Evolutionary conservation across 2,797 vertebrate genomes (phyloP), one percentile per base, ranked within the genome.

Genomic region (Lindbergichthys nudifrons): DNA sequence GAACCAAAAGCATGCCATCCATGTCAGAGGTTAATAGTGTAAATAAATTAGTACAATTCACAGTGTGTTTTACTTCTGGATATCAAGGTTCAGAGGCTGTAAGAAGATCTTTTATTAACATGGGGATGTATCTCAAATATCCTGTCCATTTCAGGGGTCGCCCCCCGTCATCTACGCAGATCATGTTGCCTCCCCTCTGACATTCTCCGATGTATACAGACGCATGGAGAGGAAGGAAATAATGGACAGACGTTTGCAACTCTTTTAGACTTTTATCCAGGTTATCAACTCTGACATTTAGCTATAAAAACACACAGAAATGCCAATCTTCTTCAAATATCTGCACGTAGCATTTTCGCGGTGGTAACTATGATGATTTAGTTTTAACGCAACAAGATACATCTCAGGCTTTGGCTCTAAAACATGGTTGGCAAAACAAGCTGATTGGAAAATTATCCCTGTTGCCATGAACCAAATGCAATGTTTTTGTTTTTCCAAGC

Each of bases 401-500:
- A 51, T n/a, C n/a, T 21, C 74, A 39, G 9, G 64, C 15, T 75
- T 80, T 88, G 86, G 87, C 87, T 81, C 30, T 67, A 5, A 65
- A 65, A 60, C 32, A 7, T 2, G 1, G 50, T 21, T 88, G 87
- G 84, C 83, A 83, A 32, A 70, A 39, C 19, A 4, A 60, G 30
- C 21, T 36, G 11, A 64, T 54, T 36, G 68, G 60, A 75, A 84
- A 67, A 84, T 70, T 0, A 79, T 54, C n/a, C 26, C 4, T 30
- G 82, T 75, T 87, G 82, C 71, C 65, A 77, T 73, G 82, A 84
- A 84, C 63, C 69, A 79, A 76, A 76, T 16, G 73, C 48, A 66
- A 1, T 81, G 75, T 80, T 89, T 82, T 81, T 72, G 52, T 82
- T 81, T 83, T 83, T 71, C 80, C 61, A 69, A 21, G 15, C 50